Base-by-base conservation (phyloP, 2,797 vertebrate species). In the Danio kyathit region DNA sequence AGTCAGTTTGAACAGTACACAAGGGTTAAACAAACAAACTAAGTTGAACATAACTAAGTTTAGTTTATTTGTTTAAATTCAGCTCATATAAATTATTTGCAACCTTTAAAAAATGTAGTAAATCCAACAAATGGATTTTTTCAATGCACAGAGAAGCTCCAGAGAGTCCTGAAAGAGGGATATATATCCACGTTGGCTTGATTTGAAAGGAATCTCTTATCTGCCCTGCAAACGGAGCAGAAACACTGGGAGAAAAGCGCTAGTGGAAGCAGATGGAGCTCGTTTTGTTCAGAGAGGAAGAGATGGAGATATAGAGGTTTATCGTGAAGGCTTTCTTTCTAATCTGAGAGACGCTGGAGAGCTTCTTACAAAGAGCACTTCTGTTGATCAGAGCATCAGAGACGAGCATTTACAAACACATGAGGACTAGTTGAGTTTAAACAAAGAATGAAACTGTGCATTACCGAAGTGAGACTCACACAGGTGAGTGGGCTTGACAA, bases 281-380 rank as follows among this genome's bases (percentile, higher is more conserved):
- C 86, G 87, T 92, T 92, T 90, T 29, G 81, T 84, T 78, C 46
- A 40, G 48, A 81, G 78, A 87, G 82, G 85, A 82, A 75, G 84
- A 87, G 85, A 83, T 80, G 81, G 66, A 89, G 89, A 91, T 89
- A 82, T 79, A 83, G 76, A 52, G 70, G 82, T 80, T 86, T 84
- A 79, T 86, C 88, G 69, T 79, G 73, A 88, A 87, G 87, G 63
- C 86, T 90, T 90, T 90, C 79, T 89, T 92, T 81, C 78, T 91
- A 90, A 91, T 92, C 91, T 91, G 72, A 80, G 82, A 85, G 70
- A 1, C 3, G 29, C 60, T 83, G 83, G 87, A 85, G 74, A 86
- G 73, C 78, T 80, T 85, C 78, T 75, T 44, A 83, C 78, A 84
- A 79, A 82, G 75, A 78, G 74, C 76, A 51, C 80, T 87, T 79